Conservation (phyloP, 1,140 invertebrate genomes). For the Coenobita brevimanus region DNA sequence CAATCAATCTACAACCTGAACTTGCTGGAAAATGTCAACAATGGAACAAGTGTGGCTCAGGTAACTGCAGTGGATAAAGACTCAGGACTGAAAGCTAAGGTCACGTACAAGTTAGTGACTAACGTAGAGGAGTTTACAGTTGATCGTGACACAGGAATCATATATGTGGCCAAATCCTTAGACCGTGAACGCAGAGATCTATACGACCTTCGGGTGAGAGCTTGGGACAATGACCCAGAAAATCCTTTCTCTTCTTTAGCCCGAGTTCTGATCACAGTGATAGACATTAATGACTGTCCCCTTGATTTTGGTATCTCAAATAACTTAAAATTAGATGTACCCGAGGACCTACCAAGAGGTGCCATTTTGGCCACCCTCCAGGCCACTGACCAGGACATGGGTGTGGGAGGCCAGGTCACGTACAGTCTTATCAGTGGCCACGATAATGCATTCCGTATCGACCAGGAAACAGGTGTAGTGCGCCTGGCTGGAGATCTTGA, state of each 20-base stretch:
- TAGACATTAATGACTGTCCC: slow-evolving; percentile 94
- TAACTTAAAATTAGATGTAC: slow-evolving; percentile 80
- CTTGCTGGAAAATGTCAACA: slow-evolving; percentile 74
- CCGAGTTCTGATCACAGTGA: slow-evolving; percentile 78
- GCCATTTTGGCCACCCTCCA: too few relatives aligned
- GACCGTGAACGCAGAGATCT: slow-evolving; percentile 88
- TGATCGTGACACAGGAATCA: slow-evolving; percentile 83
- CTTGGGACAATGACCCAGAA: slow-evolving; percentile 82
- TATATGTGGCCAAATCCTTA: slow-evolving; percentile 83
- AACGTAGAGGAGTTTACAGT: slow-evolving; percentile 89
- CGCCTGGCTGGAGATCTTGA: too few relatives aligned
- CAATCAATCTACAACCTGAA: slow-evolving; percentile 73
- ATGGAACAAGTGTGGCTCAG: slow-evolving; percentile 74
- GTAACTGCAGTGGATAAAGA: slow-evolving; percentile 76
- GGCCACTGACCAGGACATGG: too few relatives aligned
- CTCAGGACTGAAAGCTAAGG: slow-evolving; percentile 81
- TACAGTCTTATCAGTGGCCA: too few relatives aligned
- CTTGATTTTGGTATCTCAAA: slow-evolving; percentile 80
- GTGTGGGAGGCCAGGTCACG: too few relatives aligned
- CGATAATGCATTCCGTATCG: too few relatives aligned
- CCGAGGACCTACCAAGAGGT: too few relatives aligned
- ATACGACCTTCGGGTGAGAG: slow-evolving; percentile 90
- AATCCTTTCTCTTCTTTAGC: slow-evolving; percentile 76
- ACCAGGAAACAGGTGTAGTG: too few relatives aligned
- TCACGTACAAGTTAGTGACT: slow-evolving; percentile 85